These are phyloP conservation scores for Salvelinus sp. DNA, from an alignment of 2,113 vertebrate genomes.

Conservation along the genomic window DNA sequence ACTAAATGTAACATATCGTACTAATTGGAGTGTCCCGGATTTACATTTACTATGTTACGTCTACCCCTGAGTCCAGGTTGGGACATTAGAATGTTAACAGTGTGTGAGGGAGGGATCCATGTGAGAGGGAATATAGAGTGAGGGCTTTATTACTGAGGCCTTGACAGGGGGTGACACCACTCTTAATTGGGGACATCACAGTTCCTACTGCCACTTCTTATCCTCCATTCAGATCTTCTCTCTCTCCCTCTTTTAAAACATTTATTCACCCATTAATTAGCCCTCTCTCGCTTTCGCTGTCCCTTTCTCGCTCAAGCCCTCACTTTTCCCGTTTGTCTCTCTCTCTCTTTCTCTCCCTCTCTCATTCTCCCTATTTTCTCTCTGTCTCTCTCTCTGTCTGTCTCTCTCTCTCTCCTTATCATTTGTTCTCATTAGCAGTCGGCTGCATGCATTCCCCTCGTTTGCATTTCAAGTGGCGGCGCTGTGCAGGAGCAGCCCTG, in stretches of 20 bases:
- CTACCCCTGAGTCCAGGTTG: no score
- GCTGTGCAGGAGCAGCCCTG: slow-evolving; percentile 81
- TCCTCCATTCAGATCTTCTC: slow-evolving; percentile 83
- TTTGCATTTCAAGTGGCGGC: slow-evolving; percentile 99
- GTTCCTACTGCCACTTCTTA: slow-evolving; percentile 97
- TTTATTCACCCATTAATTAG: slow-evolving; percentile 80
- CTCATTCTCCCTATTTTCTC: not conserved
- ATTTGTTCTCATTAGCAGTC: slow-evolving; percentile 99
- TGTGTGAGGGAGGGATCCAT: slow-evolving; percentile 84
- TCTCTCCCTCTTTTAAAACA: slow-evolving; percentile 72
- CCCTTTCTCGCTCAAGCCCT: slow-evolving; percentile 61
- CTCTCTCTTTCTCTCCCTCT: not conserved
- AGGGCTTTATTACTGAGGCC: slow-evolving; percentile 98
- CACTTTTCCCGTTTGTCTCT: slow-evolving; percentile 42
- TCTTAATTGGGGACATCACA: slow-evolving; percentile 99
- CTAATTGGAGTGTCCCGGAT: no score
- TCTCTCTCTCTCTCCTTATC: slow-evolving; percentile 75
- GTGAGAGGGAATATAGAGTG: slow-evolving; percentile 98
- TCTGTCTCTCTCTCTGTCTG: not conserved
- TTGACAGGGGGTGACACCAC: slow-evolving; percentile 95
- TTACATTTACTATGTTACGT: no score
- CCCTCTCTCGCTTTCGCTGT: slow-evolving; percentile 74
- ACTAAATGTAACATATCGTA: no score
- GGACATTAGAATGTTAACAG: slow-evolving; percentile 99
- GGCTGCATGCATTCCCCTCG: slow-evolving; percentile 86